phyloP scores from a whole-genome alignment of 1,140 invertebrate genomes.

The Lycorma delicatula region DNA sequence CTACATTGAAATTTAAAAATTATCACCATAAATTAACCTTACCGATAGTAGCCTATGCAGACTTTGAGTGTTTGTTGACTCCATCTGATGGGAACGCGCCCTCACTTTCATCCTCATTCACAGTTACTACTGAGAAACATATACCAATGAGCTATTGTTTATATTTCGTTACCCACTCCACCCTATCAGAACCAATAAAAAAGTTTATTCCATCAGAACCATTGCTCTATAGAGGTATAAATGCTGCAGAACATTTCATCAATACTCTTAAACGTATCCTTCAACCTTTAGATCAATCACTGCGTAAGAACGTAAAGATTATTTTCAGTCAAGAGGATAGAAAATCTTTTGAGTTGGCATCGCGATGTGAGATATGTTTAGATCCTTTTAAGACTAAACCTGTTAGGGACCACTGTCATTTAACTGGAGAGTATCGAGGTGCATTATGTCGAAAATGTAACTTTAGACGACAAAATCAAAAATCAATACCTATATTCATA shows the following conservation, averaged over 20 bases:
- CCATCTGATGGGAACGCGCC: neutral
- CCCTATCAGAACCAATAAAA: slow-evolving; percentile 3
- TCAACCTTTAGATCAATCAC: neutral
- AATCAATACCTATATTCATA: slow-evolving; percentile 2
- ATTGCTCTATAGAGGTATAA: slow-evolving; percentile 7
- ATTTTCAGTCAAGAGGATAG: neutral
- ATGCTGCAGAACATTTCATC: slow-evolving; percentile 4
- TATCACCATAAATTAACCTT: neutral
- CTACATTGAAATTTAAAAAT: slow-evolving; percentile 12
- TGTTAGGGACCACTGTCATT: slow-evolving; percentile 10
- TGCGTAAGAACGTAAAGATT: neutral
- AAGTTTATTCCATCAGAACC: slow-evolving; percentile 5
- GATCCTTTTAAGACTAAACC: neutral
- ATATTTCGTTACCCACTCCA: neutral
- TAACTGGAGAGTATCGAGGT: slow-evolving; percentile 4
- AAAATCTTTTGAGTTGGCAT: neutral
- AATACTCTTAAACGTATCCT: neutral
- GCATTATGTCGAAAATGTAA: slow-evolving; percentile 6
- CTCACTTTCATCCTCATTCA: neutral
- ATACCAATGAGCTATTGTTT: slow-evolving; percentile 11
- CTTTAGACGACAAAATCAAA: slow-evolving; percentile 4
- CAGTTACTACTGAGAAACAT: slow-evolving; percentile 1
- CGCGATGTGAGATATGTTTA: slow-evolving; percentile 7
- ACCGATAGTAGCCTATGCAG: slow-evolving; percentile 11
- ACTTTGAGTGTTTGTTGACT: slow-evolving; percentile 13